Evolutionary conservation across 2,113 vertebrate species (phyloP), one percentile per base, ranked within the genome.

Genomic region (Phainopepla nitens): DNA sequence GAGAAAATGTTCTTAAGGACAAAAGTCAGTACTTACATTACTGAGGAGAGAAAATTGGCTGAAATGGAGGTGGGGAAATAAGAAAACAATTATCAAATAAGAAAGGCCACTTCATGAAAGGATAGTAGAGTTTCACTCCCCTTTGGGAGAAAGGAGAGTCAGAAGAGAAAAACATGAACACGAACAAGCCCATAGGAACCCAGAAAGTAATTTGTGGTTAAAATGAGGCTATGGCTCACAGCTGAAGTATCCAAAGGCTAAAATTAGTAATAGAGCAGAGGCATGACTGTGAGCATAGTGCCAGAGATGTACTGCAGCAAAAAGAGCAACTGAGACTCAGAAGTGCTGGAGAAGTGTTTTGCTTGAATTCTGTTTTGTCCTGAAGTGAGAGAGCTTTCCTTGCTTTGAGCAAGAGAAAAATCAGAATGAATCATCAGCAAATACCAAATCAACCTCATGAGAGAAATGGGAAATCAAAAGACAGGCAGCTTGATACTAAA

Each of bases 111-210:
- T 89, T 16, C 42, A 69, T 54, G 47, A 51, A 72, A 93, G 23
- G 12, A 44, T 33, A 60, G 31, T 17, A 75, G 66, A 71, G 11
- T 35, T 84, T 89, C 69, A 68, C 65, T 94, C 66, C 86, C 54
- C 25, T 90, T 54, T 86, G 56, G 51, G 49, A 41, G 21, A 50
- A 90, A 20, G 47, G 51, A 82, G 49, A 85, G 45, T 65, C 70
- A 96, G 78, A 94, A 88, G 50, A 88, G 62, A 80, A 95, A 94
- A 94, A 94, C 62, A 61, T 36, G 89, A 69, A 41, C 65, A 76
- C 0, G 11, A 87, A 79, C 39, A 72, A 50, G 57, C 62, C 56
- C 11, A 19, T 57, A 91, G 60, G 62, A 88, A 83, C 58, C 27
- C 76, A 65, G 89, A 82, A 82, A 85, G 58, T 16, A 77, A 91